These are phyloP conservation scores for Agraylea sexmaculata DNA, from an alignment of 1,140 invertebrate genomes.

Conservation along the genomic window DNA sequence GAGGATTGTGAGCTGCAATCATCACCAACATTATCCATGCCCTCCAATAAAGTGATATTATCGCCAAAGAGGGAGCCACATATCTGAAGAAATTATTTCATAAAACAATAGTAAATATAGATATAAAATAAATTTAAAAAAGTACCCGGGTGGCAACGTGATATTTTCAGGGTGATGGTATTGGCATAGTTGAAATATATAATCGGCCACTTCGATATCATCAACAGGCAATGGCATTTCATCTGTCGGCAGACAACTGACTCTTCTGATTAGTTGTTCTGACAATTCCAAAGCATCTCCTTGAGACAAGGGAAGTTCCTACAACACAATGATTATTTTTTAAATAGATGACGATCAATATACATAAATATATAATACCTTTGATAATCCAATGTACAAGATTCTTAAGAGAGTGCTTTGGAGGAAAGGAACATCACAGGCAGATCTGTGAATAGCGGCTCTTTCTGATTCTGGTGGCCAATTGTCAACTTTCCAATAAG, in stretches of 20 bases:
- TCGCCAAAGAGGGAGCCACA: constrained; percentile 78
- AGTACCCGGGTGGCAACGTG: constrained; percentile 61
- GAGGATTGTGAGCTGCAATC: constrained; percentile 84
- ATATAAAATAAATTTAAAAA: constrained; percentile 8
- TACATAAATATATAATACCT: constrained; percentile 33
- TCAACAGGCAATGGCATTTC: constrained; percentile 59
- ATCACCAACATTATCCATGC: constrained; percentile 85
- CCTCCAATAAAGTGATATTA: constrained; percentile 89
- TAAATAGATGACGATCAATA: neutral
- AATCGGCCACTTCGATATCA: constrained; percentile 76
- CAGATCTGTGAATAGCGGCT: constrained; percentile 62
- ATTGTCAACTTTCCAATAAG: constrained; percentile 84
- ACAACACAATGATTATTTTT: constrained; percentile 21
- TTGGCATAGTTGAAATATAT: constrained; percentile 79
- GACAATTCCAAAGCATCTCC: constrained; percentile 75
- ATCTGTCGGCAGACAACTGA: constrained; percentile 58
- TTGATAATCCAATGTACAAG: constrained; percentile 71
- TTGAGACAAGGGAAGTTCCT: constrained; percentile 69
- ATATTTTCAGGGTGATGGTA: constrained; percentile 93
- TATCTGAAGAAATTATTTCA: constrained; percentile 52
- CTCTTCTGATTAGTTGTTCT: constrained; percentile 73
- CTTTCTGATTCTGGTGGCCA: constrained; percentile 88
- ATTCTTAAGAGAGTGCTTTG: constrained; percentile 74
- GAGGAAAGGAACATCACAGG: constrained; percentile 75
- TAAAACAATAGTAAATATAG: too few relatives aligned